phyloP scores from a whole-genome alignment of 2,888 invertebrate genomes.

The Loripinus fragilis region DNA sequence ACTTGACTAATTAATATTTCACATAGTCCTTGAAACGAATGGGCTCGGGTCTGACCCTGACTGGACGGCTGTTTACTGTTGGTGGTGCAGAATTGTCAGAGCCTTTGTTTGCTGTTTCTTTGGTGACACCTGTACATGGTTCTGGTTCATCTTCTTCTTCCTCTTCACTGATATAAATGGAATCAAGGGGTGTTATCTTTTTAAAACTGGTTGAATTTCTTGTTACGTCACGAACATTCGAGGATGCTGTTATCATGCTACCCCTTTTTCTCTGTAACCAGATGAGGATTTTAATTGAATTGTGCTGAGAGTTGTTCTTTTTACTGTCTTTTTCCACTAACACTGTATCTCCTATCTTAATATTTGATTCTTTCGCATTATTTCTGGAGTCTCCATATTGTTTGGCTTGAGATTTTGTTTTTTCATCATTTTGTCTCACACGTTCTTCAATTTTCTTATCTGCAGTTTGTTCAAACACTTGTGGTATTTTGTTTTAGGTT shows the following conservation, averaged over 20 bases:
- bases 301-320: conserved; percentile 13
- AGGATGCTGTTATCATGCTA: conserved; percentile 18
- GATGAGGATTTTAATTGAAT: conserved; percentile 12
- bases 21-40: neutral
- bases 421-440: conserved; percentile 20
- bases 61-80: neutral
- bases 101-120: too few species aligned
- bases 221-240: neutral
- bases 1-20: neutral
- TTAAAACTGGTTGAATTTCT: conserved; percentile 27
- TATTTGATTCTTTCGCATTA: conserved; percentile 5
- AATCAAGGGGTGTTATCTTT: conserved; percentile 2
- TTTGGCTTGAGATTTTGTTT: neutral
- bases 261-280: conserved; percentile 22
- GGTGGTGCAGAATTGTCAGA: neutral
- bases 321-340: conserved; percentile 11
- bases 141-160: conserved; percentile 3
- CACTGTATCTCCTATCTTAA: conserved; percentile 19
- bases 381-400: conserved; percentile 12
- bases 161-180: neutral
- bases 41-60: neutral
- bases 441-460: conserved; percentile 1
- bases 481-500: conserved; percentile 34
- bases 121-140: neutral
- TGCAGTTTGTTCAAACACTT: neutral